phyloP scores from a whole-genome alignment of 1,140 invertebrate genomes.

The Antheraea mylitta region DNA sequence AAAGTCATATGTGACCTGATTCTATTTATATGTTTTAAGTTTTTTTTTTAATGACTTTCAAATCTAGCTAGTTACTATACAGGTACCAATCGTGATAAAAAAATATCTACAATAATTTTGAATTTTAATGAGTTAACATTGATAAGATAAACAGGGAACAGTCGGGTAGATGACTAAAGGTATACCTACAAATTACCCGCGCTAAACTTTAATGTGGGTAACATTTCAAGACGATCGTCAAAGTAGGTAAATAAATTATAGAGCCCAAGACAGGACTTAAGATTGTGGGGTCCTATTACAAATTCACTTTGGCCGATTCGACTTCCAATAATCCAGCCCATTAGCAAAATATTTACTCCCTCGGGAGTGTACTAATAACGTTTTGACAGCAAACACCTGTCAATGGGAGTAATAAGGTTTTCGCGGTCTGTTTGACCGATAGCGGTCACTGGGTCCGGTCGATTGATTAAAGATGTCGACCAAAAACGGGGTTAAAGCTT shows the following conservation, averaged over 20 bases:
- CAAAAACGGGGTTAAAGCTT: conserved; percentile 12
- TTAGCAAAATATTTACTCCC: conserved; percentile 38
- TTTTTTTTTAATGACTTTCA: too few species aligned
- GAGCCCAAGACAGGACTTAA: conserved; percentile 38
- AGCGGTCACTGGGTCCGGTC: conserved; percentile 33
- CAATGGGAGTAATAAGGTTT: conserved; percentile 49
- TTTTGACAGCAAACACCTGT: conserved; percentile 52
- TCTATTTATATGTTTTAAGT: too few species aligned
- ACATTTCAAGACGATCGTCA: conserved; percentile 23
- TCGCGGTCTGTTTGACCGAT: conserved; percentile 47
- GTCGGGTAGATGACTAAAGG: background rate
- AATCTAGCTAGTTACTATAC: too few species aligned
- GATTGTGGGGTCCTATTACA: conserved; percentile 43
- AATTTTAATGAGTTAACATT: background rate
- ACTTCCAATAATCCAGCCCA: conserved; percentile 41
- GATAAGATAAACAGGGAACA: background rate
- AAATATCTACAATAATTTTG: background rate
- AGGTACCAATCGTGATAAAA: background rate
- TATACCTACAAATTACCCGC: background rate
- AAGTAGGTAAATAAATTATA: conserved; percentile 42
- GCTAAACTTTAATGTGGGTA: conserved; percentile 11
- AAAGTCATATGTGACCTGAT: too few species aligned
- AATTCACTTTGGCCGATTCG: conserved; percentile 46
- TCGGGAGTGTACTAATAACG: conserved; percentile 41
- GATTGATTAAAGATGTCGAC: conserved; percentile 43